A percentile compares a stretch with the other conserved stretches of the same genome.
Conservation (phyloP, 2,113 vertebrate genomes). For the Paraplagusia blochii region DNA sequence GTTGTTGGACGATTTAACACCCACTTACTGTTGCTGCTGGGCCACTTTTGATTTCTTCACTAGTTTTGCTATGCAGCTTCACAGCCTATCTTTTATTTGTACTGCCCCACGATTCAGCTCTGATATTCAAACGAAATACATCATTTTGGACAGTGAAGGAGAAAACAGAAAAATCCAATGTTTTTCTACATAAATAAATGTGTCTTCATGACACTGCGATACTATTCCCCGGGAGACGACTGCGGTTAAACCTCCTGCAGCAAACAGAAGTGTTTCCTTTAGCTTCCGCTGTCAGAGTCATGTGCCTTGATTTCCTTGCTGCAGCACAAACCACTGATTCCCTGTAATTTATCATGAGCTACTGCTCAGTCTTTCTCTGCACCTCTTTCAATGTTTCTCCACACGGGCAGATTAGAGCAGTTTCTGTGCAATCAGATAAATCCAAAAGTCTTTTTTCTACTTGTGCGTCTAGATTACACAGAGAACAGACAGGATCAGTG, state of each 20-base stretch:
- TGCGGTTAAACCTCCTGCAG: constrained; percentile 50
- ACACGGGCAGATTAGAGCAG: too few relatives aligned
- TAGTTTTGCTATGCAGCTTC: constrained; percentile 10
- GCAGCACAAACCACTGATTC: constrained; percentile 41
- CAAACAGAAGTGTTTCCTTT: constrained; percentile 40
- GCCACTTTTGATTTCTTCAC: constrained; percentile 2
- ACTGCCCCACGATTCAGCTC: constrained; percentile 3
- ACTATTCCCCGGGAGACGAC: constrained; percentile 31
- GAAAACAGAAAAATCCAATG: neutral
- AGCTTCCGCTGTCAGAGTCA: constrained; percentile 40
- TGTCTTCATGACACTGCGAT: constrained; percentile 7
- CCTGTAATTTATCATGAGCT: constrained; percentile 20
- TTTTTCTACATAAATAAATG: constrained; percentile 18
- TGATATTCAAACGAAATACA: neutral
- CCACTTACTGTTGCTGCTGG: constrained; percentile 20
- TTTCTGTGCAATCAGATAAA: neutral
- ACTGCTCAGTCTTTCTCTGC: constrained; percentile 13
- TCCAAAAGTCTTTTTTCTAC: too few relatives aligned
- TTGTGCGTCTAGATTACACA: too few relatives aligned
- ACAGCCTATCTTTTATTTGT: neutral
- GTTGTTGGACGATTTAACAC: constrained; percentile 27
- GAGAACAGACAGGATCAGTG: too few relatives aligned
- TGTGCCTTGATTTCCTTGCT: constrained; percentile 41
- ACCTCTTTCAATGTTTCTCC: neutral
- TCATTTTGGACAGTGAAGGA: constrained; percentile 3